Evolutionary conservation across 1,140 invertebrate genomes (phyloP).

Genomic region (Lerema accius): DNA sequence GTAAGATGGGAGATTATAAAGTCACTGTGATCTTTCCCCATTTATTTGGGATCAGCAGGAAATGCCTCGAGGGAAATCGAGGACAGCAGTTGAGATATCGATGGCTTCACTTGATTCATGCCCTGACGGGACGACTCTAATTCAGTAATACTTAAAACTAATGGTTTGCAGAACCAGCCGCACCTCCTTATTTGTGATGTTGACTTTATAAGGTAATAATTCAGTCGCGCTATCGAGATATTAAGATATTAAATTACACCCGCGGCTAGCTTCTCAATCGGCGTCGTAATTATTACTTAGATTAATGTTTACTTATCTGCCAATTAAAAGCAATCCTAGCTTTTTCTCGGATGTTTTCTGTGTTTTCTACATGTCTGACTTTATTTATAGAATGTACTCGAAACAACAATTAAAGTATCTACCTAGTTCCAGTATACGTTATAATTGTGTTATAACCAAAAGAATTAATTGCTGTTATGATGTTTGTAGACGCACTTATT

Average conservation of each 20-base stretch:
- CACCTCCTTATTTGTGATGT: conserved; percentile 35
- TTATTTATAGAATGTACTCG: too few relatives aligned
- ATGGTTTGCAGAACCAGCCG: conserved; percentile 29
- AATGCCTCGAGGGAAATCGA: conserved; percentile 47
- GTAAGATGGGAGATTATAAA: conserved; percentile 32
- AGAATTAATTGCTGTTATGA: too few relatives aligned
- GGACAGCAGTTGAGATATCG: conserved; percentile 37
- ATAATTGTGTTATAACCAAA: too few relatives aligned
- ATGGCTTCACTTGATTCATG: conserved; percentile 38
- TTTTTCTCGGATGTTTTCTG: neutral
- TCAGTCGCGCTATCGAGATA: conserved; percentile 31
- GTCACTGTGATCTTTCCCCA: conserved; percentile 35
- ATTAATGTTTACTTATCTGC: conserved; percentile 23
- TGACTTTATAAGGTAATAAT: conserved; percentile 34
- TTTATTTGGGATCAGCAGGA: conserved; percentile 43
- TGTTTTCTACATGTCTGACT: neutral
- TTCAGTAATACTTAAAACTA: conserved; percentile 35
- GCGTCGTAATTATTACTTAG: conserved; percentile 22
- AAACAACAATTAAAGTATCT: too few relatives aligned
- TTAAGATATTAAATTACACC: conserved; percentile 33
- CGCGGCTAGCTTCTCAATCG: conserved; percentile 24
- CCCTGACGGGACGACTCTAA: conserved; percentile 34
- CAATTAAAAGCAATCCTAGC: conserved; percentile 13
- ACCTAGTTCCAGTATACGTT: too few relatives aligned
- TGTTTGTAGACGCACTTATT: too few relatives aligned